These are phyloP conservation scores for Mallotus villosus DNA, from an alignment of 2,797 vertebrate genomes.

Conservation along the genomic window DNA sequence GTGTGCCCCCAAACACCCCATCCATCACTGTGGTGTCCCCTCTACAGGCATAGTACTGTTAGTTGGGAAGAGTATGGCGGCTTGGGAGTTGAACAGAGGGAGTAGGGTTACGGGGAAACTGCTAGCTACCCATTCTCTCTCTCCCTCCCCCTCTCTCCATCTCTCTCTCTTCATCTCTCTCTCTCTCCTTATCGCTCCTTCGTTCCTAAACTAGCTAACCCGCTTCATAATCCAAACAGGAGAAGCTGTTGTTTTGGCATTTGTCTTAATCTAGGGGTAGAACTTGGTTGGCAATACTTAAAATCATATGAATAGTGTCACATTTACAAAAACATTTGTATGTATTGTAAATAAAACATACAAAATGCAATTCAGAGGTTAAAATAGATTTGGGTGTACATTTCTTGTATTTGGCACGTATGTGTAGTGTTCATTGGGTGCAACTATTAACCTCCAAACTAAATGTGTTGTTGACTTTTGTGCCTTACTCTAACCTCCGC, in stretches of 20 bases:
- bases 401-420: too few species aligned
- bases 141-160: background rate
- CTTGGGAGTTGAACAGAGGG: background rate
- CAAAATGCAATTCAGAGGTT: background rate
- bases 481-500: background rate
- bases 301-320: too few species aligned
- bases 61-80: background rate
- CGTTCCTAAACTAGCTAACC: background rate
- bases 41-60: background rate
- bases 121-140: background rate
- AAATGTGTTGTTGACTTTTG: background rate
- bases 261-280: background rate
- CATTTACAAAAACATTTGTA: background rate
- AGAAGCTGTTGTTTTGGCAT: constrained; percentile 46
- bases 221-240: constrained; percentile 59
- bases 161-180: background rate
- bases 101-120: background rate
- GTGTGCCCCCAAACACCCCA: constrained; percentile 11
- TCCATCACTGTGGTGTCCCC: constrained; percentile 21
- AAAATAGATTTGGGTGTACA: too few species aligned
- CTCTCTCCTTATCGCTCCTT: background rate
- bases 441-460: background rate
- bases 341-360: background rate
- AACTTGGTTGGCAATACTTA: too few species aligned
- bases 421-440: background rate